These are phyloP conservation scores for Pachypanchax playfairii DNA, from an alignment of 2,113 vertebrate genomes.

Conservation along the genomic window DNA sequence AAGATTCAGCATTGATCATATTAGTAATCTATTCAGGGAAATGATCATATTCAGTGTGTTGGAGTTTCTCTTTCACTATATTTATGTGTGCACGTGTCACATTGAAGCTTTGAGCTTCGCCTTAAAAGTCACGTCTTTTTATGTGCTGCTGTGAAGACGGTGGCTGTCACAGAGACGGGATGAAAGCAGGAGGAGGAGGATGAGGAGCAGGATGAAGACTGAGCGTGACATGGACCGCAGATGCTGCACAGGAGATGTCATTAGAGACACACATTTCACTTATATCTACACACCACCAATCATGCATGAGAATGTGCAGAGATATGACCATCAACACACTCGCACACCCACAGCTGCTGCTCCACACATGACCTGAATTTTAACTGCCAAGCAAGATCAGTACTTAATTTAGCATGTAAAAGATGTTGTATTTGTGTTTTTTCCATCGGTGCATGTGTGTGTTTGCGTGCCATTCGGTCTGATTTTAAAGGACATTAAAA, in stretches of 20 bases:
- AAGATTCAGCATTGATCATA: neutral
- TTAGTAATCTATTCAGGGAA: neutral
- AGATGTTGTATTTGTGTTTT: conserved; percentile 6
- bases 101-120: conserved; percentile 11
- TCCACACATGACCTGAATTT: conserved; percentile 73
- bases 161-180: conserved; percentile 32
- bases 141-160: conserved; percentile 18
- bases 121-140: conserved; percentile 23
- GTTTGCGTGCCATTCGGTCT: conserved; percentile 35
- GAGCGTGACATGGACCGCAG: conserved; percentile 58
- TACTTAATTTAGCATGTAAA: conserved; percentile 63
- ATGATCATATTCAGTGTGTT: neutral
- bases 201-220: conserved; percentile 42
- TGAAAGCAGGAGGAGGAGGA: conserved; percentile 37
- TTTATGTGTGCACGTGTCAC: neutral
- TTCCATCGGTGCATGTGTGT: neutral
- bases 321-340: neutral
- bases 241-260: conserved; percentile 60
- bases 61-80: neutral
- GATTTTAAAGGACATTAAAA: conserved; percentile 21
- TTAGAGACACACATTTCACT: conserved; percentile 42
- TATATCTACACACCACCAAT: conserved; percentile 15
- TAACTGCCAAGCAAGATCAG: conserved; percentile 59
- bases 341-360: conserved; percentile 61
- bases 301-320: conserved; percentile 24